Percentiles rank a stretch among this genome's conserved stretches.
Evolutionary conservation across 2,113 vertebrate species (phyloP).

Genomic region (Cololabis saira): DNA sequence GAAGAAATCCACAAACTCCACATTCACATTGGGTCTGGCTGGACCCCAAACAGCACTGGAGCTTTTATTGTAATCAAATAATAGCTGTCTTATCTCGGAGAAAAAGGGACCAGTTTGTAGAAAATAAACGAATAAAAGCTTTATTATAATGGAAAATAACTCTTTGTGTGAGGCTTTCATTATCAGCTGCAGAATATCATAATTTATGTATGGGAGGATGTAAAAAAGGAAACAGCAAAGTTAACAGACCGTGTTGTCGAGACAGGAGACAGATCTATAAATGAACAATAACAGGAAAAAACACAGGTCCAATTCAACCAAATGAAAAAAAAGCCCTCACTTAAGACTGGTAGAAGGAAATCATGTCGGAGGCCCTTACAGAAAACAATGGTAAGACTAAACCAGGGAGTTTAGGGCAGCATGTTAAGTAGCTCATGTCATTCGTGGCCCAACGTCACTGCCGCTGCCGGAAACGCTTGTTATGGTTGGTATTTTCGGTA

Average conservation of each 20-base stretch:
- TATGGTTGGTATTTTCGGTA: too few species aligned
- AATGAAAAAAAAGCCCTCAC: slow-evolving; percentile 62
- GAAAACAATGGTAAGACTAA: slow-evolving; percentile 71
- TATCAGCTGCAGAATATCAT: slow-evolving; percentile 79
- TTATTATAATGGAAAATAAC: slow-evolving; percentile 62
- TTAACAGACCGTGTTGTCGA: slow-evolving; percentile 64
- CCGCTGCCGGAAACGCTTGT: too few species aligned
- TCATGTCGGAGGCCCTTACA: slow-evolving; percentile 49
- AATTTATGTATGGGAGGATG: slow-evolving; percentile 82
- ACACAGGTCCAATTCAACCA: slow-evolving; percentile 70
- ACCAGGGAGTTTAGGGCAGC: slow-evolving; percentile 48
- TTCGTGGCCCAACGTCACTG: slow-evolving; percentile 6
- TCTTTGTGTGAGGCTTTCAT: slow-evolving; percentile 75
- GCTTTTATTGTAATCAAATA: slow-evolving; percentile 51
- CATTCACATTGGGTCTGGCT: slow-evolving; percentile 17
- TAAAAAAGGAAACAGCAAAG: slow-evolving; percentile 78
- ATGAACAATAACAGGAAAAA: slow-evolving; percentile 85
- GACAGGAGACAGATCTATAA: slow-evolving; percentile 80
- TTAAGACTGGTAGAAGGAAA: slow-evolving; percentile 63
- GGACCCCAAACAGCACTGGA: slow-evolving; percentile 10
- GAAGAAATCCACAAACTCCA: slow-evolving; percentile 30
- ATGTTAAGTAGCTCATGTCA: slow-evolving; percentile 59
- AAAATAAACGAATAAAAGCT: slow-evolving; percentile 66
- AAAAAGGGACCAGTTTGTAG: slow-evolving; percentile 70
- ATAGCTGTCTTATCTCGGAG: slow-evolving; percentile 58